Conservation (phyloP, 2,888 invertebrate genomes). For the Drosophila nr. perissopoda region DNA sequence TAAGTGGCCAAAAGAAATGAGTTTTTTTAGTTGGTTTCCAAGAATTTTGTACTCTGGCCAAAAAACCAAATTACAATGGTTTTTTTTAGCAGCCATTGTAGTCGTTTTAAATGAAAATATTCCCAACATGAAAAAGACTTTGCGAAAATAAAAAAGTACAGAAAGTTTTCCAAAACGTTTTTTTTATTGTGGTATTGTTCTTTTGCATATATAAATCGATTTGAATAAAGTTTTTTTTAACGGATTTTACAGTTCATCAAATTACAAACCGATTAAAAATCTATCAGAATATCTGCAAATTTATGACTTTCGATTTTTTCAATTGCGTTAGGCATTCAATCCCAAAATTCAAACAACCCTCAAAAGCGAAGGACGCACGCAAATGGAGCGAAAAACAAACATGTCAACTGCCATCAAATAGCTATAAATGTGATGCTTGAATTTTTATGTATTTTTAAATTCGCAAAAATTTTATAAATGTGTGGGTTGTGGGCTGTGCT, state of each 20-base stretch:
- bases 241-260: neutral
- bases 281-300: neutral
- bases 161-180: neutral
- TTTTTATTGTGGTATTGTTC: neutral
- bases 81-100: neutral
- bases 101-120: neutral
- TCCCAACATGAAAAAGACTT: neutral
- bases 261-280: neutral
- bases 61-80: neutral
- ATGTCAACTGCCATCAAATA: constrained; percentile 34
- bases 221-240: neutral
- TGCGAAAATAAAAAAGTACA: neutral
- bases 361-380: neutral
- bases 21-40: neutral
- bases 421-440: constrained; percentile 16
- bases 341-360: neutral
- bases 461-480: constrained; percentile 24
- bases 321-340: neutral
- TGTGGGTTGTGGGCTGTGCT: neutral
- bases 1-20: neutral
- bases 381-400: constrained; percentile 15
- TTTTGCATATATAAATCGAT: neutral
- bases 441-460: constrained; percentile 29
- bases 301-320: neutral
- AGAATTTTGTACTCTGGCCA: neutral